These are phyloP conservation scores for Halcyon malimbica DNA, from an alignment of 2,113 vertebrate species.

Conservation along the genomic window DNA sequence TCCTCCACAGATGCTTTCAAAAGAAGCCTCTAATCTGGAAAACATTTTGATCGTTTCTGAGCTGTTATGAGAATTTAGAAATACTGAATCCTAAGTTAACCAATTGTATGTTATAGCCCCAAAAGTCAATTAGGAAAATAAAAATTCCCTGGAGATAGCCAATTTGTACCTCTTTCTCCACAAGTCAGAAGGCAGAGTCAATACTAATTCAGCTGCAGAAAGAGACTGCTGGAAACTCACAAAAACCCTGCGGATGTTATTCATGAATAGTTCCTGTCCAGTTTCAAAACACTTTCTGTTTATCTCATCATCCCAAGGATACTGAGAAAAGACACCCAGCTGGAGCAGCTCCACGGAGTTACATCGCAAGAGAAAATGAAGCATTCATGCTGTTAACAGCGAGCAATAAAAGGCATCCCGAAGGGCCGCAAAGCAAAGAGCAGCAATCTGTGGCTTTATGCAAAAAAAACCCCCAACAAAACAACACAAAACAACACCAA, in stretches of 20 bases:
- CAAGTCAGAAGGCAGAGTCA: not conserved
- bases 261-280: slow-evolving; percentile 18
- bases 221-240: not conserved
- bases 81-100: not conserved
- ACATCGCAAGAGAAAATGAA: not conserved
- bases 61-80: not conserved
- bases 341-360: not conserved
- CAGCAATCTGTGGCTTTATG: not conserved
- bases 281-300: slow-evolving; percentile 49
- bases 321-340: slow-evolving; percentile 12
- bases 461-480: not conserved
- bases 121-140: not conserved
- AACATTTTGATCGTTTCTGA: not conserved
- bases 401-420: not conserved
- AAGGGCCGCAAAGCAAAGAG: not conserved
- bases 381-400: not conserved
- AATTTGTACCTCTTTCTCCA: not conserved
- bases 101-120: not conserved
- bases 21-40: not conserved
- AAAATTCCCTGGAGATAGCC: not conserved
- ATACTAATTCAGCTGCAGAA: not conserved
- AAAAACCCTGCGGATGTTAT: slow-evolving; percentile 4
- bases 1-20: not conserved
- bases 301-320: not conserved
- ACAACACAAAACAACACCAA: not conserved